Conservation (phyloP, 2,797 vertebrate genomes). For the Carapus acus region DNA sequence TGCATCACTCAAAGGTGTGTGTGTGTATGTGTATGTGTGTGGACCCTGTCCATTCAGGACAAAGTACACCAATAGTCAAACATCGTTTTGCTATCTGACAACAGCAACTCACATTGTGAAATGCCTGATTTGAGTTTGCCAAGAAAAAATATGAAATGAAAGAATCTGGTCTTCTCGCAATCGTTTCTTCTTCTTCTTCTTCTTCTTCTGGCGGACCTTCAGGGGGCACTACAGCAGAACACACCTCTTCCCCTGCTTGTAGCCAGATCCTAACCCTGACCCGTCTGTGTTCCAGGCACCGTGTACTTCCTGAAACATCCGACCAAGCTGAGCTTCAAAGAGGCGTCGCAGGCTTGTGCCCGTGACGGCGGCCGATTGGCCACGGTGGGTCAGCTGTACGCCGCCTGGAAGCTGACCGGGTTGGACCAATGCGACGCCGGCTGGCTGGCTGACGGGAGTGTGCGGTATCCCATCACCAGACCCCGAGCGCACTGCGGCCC, state of each 20-base stretch:
- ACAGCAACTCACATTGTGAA: too few species aligned
- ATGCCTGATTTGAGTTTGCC: too few species aligned
- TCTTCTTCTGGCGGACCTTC: too few species aligned
- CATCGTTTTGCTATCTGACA: too few species aligned
- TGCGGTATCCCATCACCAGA: constrained; percentile 81
- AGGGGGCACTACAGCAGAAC: too few species aligned
- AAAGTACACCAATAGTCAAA: too few species aligned
- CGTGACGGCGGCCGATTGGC: constrained; percentile 72
- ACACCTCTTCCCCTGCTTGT: too few species aligned
- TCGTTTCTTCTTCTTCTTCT: neutral
- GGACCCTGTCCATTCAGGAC: neutral
- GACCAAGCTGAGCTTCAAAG: constrained; percentile 72
- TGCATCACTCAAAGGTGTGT: constrained; percentile 75
- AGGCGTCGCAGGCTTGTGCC: constrained; percentile 77
- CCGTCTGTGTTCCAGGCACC: constrained; percentile 64
- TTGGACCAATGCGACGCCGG: constrained; percentile 84
- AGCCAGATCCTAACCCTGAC: too few species aligned
- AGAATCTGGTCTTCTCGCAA: too few species aligned
- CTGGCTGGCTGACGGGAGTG: constrained; percentile 86
- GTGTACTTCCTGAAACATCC: constrained; percentile 79
- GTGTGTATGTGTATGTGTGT: neutral
- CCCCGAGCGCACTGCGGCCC: constrained; percentile 79
- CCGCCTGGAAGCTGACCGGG: constrained; percentile 81
- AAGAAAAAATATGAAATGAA: too few species aligned
- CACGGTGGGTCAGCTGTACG: constrained; percentile 86